Percentiles rank a stretch among this genome's conserved stretches.
Conservation (phyloP, 2,888 invertebrate species). For the Plebejus argus region DNA sequence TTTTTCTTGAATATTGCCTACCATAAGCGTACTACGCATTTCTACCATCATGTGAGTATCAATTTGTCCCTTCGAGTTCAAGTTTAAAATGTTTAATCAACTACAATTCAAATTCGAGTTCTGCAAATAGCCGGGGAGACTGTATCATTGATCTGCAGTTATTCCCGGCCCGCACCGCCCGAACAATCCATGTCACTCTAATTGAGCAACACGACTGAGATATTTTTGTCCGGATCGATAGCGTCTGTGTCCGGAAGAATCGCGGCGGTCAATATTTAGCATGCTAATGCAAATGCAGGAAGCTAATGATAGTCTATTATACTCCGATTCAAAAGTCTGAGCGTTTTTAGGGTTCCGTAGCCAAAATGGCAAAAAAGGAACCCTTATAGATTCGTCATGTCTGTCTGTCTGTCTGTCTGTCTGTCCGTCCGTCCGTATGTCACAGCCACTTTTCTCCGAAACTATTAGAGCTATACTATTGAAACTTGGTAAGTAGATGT, state of each 20-base stretch:
- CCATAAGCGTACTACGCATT: not conserved
- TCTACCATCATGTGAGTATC: not conserved
- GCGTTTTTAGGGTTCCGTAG: too few species aligned
- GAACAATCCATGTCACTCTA: constrained; percentile 69
- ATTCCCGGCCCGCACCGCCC: constrained; percentile 47
- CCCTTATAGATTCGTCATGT: too few species aligned
- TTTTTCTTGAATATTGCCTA: too few species aligned
- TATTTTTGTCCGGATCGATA: constrained; percentile 64
- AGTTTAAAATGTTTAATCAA: constrained; percentile 44
- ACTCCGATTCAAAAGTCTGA: not conserved
- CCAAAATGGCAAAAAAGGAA: too few species aligned
- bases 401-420: too few species aligned
- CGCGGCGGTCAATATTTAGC: constrained; percentile 21
- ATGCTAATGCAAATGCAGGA: too few species aligned
- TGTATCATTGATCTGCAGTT: constrained; percentile 48
- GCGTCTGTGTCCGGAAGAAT: constrained; percentile 37
- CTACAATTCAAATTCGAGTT: constrained; percentile 39
- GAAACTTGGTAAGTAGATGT: too few species aligned
- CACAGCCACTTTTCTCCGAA: too few species aligned
- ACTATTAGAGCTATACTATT: too few species aligned
- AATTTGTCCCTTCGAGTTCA: not conserved
- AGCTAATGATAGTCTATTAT: not conserved
- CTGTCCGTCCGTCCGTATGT: too few species aligned
- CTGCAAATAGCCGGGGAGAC: constrained; percentile 33
- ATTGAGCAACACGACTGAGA: constrained; percentile 62